phyloP scores from a whole-genome alignment of 2,888 invertebrate genomes.

The Drosophila siamana region DNA sequence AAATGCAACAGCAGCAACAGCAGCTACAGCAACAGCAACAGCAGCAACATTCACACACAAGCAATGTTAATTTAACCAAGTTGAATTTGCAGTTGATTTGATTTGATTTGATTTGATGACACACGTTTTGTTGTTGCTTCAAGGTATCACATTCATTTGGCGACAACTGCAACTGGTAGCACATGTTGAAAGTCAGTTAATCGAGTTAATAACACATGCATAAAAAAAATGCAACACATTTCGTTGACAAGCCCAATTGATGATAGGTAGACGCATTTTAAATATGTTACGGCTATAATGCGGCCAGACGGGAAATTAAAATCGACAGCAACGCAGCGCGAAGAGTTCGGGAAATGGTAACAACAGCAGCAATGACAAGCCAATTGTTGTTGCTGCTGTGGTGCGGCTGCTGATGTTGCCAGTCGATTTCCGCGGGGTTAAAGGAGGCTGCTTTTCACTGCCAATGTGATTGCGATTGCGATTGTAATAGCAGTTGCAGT shows the following conservation, averaged over 20 bases:
- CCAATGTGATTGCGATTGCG: conserved; percentile 63
- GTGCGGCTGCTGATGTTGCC: too few relatives aligned
- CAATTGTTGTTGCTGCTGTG: conserved; percentile 24
- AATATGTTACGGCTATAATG: conserved; percentile 56
- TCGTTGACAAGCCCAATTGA: conserved; percentile 61
- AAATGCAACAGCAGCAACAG: conserved; percentile 28
- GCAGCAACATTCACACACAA: conserved; percentile 13
- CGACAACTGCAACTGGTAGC: conserved; percentile 37
- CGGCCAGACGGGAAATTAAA: conserved; percentile 76
- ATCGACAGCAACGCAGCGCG: conserved; percentile 49
- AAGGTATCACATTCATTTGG: conserved; percentile 3
- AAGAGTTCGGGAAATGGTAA: conserved; percentile 27
- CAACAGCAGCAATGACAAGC: conserved; percentile 16
- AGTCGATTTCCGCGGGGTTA: background rate
- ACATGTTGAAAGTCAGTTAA: conserved; percentile 34
- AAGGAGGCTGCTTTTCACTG: conserved; percentile 59
- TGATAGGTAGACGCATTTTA: conserved; percentile 62
- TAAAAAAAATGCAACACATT: conserved; percentile 9
- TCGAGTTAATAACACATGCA: conserved; percentile 33
- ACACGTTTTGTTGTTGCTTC: conserved; percentile 20
- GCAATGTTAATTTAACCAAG: conserved; percentile 28
- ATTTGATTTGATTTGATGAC: conserved; percentile 15
- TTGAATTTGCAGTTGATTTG: conserved; percentile 24
- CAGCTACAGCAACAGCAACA: conserved; percentile 18
- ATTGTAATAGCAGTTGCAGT: conserved; percentile 28